A percentile compares a stretch with the other conserved stretches of the same genome.
Evolutionary conservation across 1,140 invertebrate species (phyloP).

Genomic region (Aphidius gifuensis): DNA sequence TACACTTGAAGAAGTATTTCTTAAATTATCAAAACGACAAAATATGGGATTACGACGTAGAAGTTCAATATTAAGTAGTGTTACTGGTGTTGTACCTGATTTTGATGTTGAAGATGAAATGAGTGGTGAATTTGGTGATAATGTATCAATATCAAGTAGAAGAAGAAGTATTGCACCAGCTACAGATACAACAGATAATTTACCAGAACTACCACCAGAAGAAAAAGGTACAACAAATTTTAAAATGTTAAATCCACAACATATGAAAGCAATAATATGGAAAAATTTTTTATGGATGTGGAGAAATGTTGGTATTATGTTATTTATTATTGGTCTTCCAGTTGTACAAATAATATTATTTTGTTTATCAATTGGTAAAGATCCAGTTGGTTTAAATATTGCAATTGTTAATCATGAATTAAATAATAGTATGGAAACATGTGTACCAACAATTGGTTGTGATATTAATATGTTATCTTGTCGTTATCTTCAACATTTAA

Average conservation of each 20-base stretch:
- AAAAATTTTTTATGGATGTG: slow-evolving; percentile 91
- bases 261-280: slow-evolving; percentile 82
- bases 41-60: slow-evolving; percentile 74
- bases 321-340: slow-evolving; percentile 89
- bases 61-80: slow-evolving; percentile 72
- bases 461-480: slow-evolving; percentile 71
- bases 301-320: slow-evolving; percentile 84
- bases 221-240: slow-evolving; percentile 49
- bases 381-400: slow-evolving; percentile 78
- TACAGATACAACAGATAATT: slow-evolving; percentile 38
- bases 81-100: slow-evolving; percentile 59
- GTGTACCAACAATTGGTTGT: slow-evolving; percentile 58
- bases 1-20: slow-evolving; percentile 87
- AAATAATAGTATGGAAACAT: slow-evolving; percentile 55
- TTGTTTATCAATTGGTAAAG: slow-evolving; percentile 89
- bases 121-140: slow-evolving; percentile 82
- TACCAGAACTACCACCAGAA: slow-evolving; percentile 47
- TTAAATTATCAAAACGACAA: slow-evolving; percentile 82
- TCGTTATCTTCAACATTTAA: slow-evolving; percentile 69
- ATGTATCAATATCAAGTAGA: slow-evolving; percentile 71
- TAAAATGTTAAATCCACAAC: slow-evolving; percentile 65
- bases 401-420: slow-evolving; percentile 85
- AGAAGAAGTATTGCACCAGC: slow-evolving; percentile 59
- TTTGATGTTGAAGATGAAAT: slow-evolving; percentile 71
- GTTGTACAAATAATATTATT: slow-evolving; percentile 91